Evolutionary conservation across 2,888 invertebrate species (phyloP), one percentile per base, ranked within the genome.

Genomic region (Drosophila gaucha): DNA sequence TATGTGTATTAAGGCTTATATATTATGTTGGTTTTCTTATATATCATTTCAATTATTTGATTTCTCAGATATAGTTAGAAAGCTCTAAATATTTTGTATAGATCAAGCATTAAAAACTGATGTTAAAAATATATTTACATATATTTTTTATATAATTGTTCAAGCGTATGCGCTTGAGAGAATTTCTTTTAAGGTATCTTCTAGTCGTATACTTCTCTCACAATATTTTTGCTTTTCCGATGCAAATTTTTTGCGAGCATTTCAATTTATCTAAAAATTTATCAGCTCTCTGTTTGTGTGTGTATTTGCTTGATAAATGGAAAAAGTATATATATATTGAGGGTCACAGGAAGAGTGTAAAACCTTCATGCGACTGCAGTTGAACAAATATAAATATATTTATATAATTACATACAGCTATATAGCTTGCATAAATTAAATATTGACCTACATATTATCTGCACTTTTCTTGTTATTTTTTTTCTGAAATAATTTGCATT

Each of bases 211-310:
- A 24, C n/a, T 22, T 8, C 39, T 20, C 22, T 5, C n/a, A n/a
- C n/a, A n/a, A n/a, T n/a, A n/a, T 33, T 26, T 50, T 10, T 28
- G 28, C 18, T 18, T 28, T 18, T 47, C 31, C 38, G 20, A 6
- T 20, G 36, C 3, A 36, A 2, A 3, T 36, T 36, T 50, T 46
- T 52, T 65, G 55, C 12, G 36, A 46, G 50, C 35, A 41, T 46
- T n/a, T n/a, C n/a, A 38, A 18, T 43, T n/a, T n/a, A 43, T 50
- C 44, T 9, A 5, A 46, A 35, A 72, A 59, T 18, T 67, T 67
- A 67, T 74, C 59, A 36, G 14, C 8, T 10, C 10, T 26, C 18
- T 12, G 12, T 31, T n/a, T n/a, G 16, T 38, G 14, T 43, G 20
- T 20, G 0, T 35, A 5, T 36, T 20, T 10, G 50, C 51, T 38